phyloP scores from a whole-genome alignment of 2,888 invertebrate genomes.

The Philopedon plagiatum region DNA sequence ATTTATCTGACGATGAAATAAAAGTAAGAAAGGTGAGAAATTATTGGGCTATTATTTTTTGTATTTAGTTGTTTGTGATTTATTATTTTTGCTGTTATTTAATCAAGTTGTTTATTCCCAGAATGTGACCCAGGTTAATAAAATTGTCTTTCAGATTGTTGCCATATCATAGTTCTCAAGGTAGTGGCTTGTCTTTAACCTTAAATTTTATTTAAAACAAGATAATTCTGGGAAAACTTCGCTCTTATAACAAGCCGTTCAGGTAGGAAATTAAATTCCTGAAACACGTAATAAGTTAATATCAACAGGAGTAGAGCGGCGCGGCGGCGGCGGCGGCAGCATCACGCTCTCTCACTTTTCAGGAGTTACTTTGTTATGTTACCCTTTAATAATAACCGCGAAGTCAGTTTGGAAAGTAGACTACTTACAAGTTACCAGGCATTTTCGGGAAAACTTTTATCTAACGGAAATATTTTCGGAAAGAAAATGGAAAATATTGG shows the following conservation, averaged over 20 bases:
- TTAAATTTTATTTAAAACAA: conserved; percentile 30
- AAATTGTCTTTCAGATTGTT: background rate
- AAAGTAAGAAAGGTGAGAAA: too few relatives aligned
- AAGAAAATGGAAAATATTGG: background rate
- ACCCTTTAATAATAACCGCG: conserved; percentile 44
- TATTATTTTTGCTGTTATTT: too few relatives aligned
- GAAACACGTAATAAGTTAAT: conserved; percentile 56
- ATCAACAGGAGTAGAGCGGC: conserved; percentile 50
- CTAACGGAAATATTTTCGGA: background rate
- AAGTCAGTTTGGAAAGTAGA: conserved; percentile 16
- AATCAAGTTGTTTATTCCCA: too few relatives aligned
- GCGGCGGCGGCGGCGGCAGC: conserved; percentile 24
- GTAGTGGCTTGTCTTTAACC: background rate
- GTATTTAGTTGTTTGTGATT: too few relatives aligned
- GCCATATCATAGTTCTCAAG: conserved; percentile 1
- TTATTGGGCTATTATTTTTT: too few relatives aligned
- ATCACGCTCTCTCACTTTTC: conserved; percentile 32
- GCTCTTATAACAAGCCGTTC: conserved; percentile 34
- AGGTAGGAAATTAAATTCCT: conserved; percentile 58
- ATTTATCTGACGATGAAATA: too few relatives aligned
- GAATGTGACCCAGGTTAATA: too few relatives aligned
- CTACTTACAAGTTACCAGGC: conserved; percentile 16
- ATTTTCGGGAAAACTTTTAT: conserved; percentile 3
- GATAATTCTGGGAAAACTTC: conserved; percentile 18
- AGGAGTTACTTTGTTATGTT: conserved; percentile 57